phyloP scores from a whole-genome alignment of 2,888 invertebrate species.

The Dynastes hyllus region DNA sequence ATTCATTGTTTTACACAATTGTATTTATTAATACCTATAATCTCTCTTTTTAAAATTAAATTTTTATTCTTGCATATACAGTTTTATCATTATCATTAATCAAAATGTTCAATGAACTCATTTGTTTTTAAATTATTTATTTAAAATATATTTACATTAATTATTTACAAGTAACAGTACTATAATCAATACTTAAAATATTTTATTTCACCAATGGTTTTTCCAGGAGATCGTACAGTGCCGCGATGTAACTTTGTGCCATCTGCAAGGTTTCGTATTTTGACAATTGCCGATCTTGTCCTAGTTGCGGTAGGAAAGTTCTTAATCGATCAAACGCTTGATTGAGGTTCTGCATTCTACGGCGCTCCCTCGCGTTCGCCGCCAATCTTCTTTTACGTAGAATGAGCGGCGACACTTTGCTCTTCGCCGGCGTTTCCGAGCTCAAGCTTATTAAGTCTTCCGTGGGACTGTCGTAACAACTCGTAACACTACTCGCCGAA shows the following conservation, averaged over 20 bases:
- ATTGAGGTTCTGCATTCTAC: conserved; percentile 95
- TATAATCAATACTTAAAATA: background rate
- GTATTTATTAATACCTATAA: too few relatives aligned
- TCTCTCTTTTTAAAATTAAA: too few relatives aligned
- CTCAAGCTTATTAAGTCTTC: conserved; percentile 51
- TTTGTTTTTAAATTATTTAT: conserved; percentile 8
- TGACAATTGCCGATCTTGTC: conserved; percentile 92
- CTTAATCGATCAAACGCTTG: conserved; percentile 93
- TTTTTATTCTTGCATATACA: too few relatives aligned
- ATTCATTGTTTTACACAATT: too few relatives aligned
- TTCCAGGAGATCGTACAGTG: conserved; percentile 86
- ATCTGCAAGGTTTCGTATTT: conserved; percentile 97
- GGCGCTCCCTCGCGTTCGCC: conserved; percentile 92
- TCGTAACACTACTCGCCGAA: conserved; percentile 32
- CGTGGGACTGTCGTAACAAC: conserved; percentile 46
- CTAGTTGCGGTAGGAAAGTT: conserved; percentile 91
- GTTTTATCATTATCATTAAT: too few relatives aligned
- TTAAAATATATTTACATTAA: conserved; percentile 26
- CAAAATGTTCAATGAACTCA: too few relatives aligned
- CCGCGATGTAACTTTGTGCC: conserved; percentile 96
- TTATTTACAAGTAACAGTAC: background rate
- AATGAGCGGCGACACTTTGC: conserved; percentile 81
- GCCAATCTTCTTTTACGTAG: conserved; percentile 88
- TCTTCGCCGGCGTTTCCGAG: conserved; percentile 60
- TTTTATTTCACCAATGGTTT: conserved; percentile 49